Percentiles rank a stretch among this genome's conserved stretches.
phyloP scores from a whole-genome alignment of 2,113 vertebrate genomes.

The Plectropomus leopardus region DNA sequence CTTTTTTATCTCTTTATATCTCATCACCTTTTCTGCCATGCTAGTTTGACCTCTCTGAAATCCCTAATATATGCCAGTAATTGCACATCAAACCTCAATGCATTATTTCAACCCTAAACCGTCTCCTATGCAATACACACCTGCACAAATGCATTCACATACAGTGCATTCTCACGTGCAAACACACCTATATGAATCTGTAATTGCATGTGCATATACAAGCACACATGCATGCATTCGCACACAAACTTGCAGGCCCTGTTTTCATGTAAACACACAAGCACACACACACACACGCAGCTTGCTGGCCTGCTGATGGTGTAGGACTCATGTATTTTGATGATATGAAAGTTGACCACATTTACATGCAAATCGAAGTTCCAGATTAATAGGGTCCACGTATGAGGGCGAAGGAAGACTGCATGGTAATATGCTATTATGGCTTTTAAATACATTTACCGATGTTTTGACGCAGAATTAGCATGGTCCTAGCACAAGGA shows the following conservation, averaged over 20 bases:
- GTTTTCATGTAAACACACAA: constrained; percentile 47
- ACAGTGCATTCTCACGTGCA: constrained; percentile 27
- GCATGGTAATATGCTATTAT: constrained; percentile 97
- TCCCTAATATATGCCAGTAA: constrained; percentile 96
- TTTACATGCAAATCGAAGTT: constrained; percentile 99
- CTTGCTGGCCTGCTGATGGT: constrained; percentile 53
- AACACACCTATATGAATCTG: constrained; percentile 39
- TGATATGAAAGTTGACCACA: constrained; percentile 99
- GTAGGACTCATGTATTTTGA: constrained; percentile 98
- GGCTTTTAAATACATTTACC: constrained; percentile 99
- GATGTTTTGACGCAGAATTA: constrained; percentile 95
- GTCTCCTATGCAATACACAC: constrained; percentile 21
- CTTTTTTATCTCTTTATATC: constrained; percentile 92
- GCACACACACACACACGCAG: constrained; percentile 43
- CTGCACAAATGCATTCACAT: constrained; percentile 24
- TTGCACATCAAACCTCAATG: constrained; percentile 96
- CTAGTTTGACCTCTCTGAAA: constrained; percentile 94
- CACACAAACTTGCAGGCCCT: constrained; percentile 29
- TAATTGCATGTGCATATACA: constrained; percentile 57
- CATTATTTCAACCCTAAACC: constrained; percentile 88
- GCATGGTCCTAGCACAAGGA: constrained; percentile 93
- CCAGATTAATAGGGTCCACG: constrained; percentile 98
- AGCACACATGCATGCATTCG: constrained; percentile 43
- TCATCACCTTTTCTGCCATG: constrained; percentile 76
- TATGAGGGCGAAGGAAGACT: constrained; percentile 88